phyloP scores from a whole-genome alignment of 35 echinoderm and acorn worm species.

The Holothuria glaberrima region DNA sequence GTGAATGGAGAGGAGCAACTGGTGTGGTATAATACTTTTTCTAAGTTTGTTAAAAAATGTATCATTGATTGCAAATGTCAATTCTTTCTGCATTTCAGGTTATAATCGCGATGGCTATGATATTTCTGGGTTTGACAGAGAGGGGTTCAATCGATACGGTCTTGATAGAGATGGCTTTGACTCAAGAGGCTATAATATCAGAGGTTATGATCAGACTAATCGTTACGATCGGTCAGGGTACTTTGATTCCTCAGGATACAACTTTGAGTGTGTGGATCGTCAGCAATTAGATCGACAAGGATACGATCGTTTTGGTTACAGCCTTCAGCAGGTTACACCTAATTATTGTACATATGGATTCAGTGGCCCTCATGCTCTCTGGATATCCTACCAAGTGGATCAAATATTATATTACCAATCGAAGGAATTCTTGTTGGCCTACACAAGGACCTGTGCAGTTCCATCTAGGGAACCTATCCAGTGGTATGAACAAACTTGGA shows the following conservation, averaged over 20 bases:
- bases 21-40: no score
- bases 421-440: conserved; percentile 78
- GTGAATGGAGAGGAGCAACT: no score
- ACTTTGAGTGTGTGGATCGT: conserved; percentile 76
- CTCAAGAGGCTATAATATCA: conserved; percentile 63
- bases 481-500: conserved; percentile 97
- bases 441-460: conserved; percentile 66
- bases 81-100: conserved; percentile 45
- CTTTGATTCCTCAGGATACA: conserved; percentile 67
- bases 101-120: conserved; percentile 89
- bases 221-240: conserved; percentile 59
- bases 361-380: conserved; percentile 64
- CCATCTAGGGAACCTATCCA: conserved; percentile 59
- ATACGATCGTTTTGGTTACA: conserved; percentile 83
- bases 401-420: conserved; percentile 77
- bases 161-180: conserved; percentile 76
- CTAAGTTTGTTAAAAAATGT: no score
- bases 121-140: conserved; percentile 69
- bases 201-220: conserved; percentile 68
- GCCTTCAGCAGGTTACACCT: conserved; percentile 8
- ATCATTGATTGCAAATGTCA: conserved; percentile 59
- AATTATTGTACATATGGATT: conserved; percentile 81
- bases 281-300: conserved; percentile 64
- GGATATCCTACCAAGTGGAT: conserved; percentile 70
- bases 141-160: conserved; percentile 87